These are phyloP conservation scores for Troides helena DNA, from an alignment of 2,888 invertebrate species.

Conservation along the genomic window DNA sequence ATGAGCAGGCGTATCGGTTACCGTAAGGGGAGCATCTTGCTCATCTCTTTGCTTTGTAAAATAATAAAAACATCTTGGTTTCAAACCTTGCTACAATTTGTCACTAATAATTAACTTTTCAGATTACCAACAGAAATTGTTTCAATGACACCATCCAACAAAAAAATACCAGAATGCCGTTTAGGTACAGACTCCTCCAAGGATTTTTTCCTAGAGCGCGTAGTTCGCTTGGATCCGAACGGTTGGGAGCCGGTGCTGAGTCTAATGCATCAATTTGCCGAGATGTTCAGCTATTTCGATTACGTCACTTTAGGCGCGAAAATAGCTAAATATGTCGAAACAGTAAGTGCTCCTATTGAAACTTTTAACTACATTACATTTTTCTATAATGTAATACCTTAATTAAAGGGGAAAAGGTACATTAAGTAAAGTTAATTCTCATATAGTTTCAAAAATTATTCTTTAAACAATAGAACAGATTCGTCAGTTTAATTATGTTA, in stretches of 20 bases:
- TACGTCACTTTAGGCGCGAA: slow-evolving; percentile 57
- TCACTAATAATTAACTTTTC: slow-evolving; percentile 27
- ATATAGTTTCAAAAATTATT: too few species aligned
- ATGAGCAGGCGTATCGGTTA: too few species aligned
- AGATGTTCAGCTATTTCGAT: slow-evolving; percentile 56
- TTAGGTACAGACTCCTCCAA: slow-evolving; percentile 41
- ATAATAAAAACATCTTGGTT: background rate
- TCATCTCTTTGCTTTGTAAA: too few species aligned
- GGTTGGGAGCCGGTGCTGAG: slow-evolving; percentile 57
- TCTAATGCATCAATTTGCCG: slow-evolving; percentile 61
- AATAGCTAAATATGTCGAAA: slow-evolving; percentile 62
- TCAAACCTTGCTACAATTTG: background rate
- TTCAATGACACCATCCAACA: slow-evolving; percentile 44
- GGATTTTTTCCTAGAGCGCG: slow-evolving; percentile 58
- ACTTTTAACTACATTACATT: background rate
- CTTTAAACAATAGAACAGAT: too few species aligned
- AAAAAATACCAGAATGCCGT: slow-evolving; percentile 60
- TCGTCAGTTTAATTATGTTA: too few species aligned
- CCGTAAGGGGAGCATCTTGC: too few species aligned
- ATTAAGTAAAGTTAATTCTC: too few species aligned
- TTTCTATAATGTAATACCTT: background rate
- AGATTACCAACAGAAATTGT: slow-evolving; percentile 54
- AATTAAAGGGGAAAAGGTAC: background rate
- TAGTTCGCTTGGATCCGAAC: slow-evolving; percentile 46
- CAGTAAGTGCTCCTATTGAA: slow-evolving; percentile 47